These are phyloP conservation scores for Hassar affinis DNA, from an alignment of 2,113 vertebrate species.

Conservation along the genomic window DNA sequence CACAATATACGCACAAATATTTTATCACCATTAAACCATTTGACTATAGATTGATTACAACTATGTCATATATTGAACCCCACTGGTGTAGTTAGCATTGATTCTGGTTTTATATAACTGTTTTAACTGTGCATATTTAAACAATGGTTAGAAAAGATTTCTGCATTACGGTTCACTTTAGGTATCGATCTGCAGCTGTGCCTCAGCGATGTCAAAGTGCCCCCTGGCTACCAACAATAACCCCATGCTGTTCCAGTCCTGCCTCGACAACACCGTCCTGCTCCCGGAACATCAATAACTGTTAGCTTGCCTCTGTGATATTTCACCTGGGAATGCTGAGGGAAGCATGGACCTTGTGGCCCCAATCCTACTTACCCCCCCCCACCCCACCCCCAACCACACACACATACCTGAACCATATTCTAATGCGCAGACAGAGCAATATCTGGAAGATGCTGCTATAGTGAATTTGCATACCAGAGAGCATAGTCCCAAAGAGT, in stretches of 20 bases:
- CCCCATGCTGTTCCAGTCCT: constrained; percentile 21
- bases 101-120: constrained; percentile 17
- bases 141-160: constrained; percentile 39
- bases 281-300: constrained; percentile 47
- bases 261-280: constrained; percentile 36
- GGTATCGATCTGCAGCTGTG: constrained; percentile 50
- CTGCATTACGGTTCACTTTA: constrained; percentile 57
- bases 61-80: constrained; percentile 26
- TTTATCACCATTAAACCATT: constrained; percentile 21
- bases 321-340: constrained; percentile 49
- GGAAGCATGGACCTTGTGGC: constrained; percentile 36
- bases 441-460: constrained; percentile 5
- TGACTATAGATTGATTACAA: constrained; percentile 35
- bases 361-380: constrained; percentile 41
- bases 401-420: background rate
- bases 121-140: constrained; percentile 31
- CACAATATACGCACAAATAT: constrained; percentile 30
- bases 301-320: constrained; percentile 42
- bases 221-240: constrained; percentile 48
- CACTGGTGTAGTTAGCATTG: constrained; percentile 35
- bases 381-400: background rate
- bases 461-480: background rate
- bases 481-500: background rate
- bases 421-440: constrained; percentile 18
- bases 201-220: constrained; percentile 47